phyloP scores from a whole-genome alignment of 1,140 invertebrate genomes.

The Brachionus rubens region DNA sequence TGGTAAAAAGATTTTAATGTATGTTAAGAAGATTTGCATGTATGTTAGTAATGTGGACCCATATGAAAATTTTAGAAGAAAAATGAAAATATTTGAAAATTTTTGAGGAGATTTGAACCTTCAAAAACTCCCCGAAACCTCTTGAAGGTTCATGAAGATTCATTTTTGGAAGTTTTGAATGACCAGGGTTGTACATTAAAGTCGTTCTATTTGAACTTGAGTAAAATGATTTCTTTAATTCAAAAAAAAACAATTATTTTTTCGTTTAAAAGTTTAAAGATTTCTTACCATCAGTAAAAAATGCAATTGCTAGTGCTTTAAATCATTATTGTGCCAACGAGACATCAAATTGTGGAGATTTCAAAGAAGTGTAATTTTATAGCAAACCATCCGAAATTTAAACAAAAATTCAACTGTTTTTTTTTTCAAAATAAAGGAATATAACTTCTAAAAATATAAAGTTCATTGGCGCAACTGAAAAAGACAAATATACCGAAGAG shows the following conservation, averaged over 20 bases:
- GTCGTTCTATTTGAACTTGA: too few relatives aligned
- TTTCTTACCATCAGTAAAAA: neutral
- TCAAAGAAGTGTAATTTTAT: neutral
- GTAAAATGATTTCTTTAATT: neutral
- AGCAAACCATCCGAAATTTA: neutral
- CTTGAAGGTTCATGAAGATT: too few relatives aligned
- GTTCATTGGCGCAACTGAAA: neutral
- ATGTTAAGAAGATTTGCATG: too few relatives aligned
- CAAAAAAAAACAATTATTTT: neutral
- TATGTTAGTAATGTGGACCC: too few relatives aligned
- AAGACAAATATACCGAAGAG: constrained; percentile 28
- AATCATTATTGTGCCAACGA: constrained; percentile 19
- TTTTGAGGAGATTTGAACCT: too few relatives aligned
- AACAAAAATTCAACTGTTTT: neutral
- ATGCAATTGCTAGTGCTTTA: constrained; percentile 4
- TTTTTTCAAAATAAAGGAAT: neutral
- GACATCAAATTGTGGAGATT: neutral
- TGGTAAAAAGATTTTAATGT: too few relatives aligned
- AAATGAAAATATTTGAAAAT: too few relatives aligned
- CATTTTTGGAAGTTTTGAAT: too few relatives aligned
- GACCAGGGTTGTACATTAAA: too few relatives aligned
- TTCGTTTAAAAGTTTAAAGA: constrained; percentile 13
- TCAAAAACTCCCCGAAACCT: too few relatives aligned
- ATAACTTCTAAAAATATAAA: constrained; percentile 3
- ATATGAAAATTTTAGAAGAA: too few relatives aligned